Evolutionary conservation across 1,140 invertebrate species (phyloP).

Genomic region (Diplogasteroides magnus): DNA sequence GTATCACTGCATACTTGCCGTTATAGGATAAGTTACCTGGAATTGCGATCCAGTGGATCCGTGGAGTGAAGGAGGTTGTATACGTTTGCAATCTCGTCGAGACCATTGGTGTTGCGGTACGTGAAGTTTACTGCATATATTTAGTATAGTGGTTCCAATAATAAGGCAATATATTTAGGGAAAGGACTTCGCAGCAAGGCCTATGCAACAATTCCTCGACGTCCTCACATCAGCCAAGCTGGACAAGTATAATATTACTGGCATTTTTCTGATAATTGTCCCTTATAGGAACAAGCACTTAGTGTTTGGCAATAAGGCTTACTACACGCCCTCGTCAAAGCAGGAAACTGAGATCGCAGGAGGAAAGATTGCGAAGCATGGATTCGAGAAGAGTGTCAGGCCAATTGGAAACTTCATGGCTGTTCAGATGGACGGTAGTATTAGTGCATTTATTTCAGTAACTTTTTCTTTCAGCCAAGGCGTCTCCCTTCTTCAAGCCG

Average conservation of each 20-base stretch:
- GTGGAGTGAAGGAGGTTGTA: too few relatives aligned
- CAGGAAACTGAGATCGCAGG: not conserved
- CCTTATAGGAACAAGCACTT: not conserved
- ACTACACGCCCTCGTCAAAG: not conserved
- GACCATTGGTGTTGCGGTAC: not conserved
- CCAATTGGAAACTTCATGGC: not conserved
- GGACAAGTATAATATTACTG: not conserved
- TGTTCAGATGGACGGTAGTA: not conserved
- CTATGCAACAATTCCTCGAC: not conserved
- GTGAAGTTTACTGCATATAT: not conserved
- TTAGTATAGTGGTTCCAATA: not conserved
- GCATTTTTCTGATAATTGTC: too few relatives aligned
- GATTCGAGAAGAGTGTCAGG: not conserved
- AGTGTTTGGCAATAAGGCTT: not conserved
- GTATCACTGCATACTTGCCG: too few relatives aligned
- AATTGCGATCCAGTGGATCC: too few relatives aligned
- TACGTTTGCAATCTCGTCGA: too few relatives aligned
- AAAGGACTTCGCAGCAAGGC: not conserved
- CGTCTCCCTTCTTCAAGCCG: not conserved
- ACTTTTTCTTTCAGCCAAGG: not conserved
- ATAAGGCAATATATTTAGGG: not conserved
- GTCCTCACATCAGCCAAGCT: not conserved
- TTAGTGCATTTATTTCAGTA: too few relatives aligned
- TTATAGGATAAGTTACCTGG: too few relatives aligned
- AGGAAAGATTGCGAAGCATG: not conserved